Conservation (phyloP, 2,113 vertebrate genomes). For the Silurus meridionalis region DNA sequence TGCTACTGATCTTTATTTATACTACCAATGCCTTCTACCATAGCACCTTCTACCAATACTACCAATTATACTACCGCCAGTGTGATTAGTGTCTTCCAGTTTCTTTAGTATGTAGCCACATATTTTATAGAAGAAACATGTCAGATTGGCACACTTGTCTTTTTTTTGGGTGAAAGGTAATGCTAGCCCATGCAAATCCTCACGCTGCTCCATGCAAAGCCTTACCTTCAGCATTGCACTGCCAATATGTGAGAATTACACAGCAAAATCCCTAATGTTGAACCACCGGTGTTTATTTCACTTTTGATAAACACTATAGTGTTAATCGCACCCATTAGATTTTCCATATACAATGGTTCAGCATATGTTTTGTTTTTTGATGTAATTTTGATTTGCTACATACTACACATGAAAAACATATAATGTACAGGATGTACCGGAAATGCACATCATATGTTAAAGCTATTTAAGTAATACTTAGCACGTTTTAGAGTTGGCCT, state of each 20-base stretch:
- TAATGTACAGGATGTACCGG: background rate
- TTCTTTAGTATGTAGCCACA: background rate
- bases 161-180: constrained; percentile 5
- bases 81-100: background rate
- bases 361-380: background rate
- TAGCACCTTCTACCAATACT: too few relatives aligned
- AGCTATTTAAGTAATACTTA: constrained; percentile 9
- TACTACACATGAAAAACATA: background rate
- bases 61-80: too few relatives aligned
- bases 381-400: background rate
- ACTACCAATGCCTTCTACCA: too few relatives aligned
- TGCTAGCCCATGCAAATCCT: background rate
- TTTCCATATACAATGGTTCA: background rate
- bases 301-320: background rate
- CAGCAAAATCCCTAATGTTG: background rate
- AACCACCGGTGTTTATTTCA: background rate
- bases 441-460: background rate
- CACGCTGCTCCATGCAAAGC: background rate
- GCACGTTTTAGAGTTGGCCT: background rate
- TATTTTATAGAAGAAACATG: background rate
- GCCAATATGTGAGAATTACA: background rate
- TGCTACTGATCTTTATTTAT: too few relatives aligned
- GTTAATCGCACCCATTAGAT: background rate
- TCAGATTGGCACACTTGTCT: background rate
- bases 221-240: background rate